These are phyloP conservation scores for Taenioides sp. DNA, from an alignment of 2,797 vertebrate genomes.

Conservation along the genomic window DNA sequence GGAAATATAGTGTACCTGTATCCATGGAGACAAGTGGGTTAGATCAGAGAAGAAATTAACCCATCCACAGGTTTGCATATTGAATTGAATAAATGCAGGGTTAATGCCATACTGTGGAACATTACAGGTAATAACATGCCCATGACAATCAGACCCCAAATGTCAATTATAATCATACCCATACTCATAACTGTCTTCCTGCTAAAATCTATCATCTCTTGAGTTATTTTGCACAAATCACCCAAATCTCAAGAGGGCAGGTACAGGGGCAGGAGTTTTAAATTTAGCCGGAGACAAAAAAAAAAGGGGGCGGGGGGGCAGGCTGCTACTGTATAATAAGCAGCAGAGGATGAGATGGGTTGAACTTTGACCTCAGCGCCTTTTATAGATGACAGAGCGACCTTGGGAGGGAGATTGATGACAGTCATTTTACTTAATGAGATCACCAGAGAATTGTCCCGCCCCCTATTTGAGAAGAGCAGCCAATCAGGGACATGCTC, in stretches of 20 bases:
- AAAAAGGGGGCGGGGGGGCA: slow-evolving; percentile 21
- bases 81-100: too few species aligned
- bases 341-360: slow-evolving; percentile 48
- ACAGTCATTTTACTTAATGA: slow-evolving; percentile 59
- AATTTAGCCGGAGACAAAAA: slow-evolving; percentile 53
- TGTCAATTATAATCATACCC: too few species aligned
- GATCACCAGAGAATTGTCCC: slow-evolving; percentile 30
- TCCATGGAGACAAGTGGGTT: too few species aligned
- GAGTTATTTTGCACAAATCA: slow-evolving; percentile 22
- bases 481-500: slow-evolving; percentile 16
- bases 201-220: neutral
- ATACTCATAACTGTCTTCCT: too few species aligned
- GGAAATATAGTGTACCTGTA: too few species aligned
- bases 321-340: slow-evolving; percentile 49
- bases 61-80: too few species aligned
- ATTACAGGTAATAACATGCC: too few species aligned
- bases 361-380: slow-evolving; percentile 58
- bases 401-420: slow-evolving; percentile 67
- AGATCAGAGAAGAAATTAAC: too few species aligned
- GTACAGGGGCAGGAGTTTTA: slow-evolving; percentile 38
- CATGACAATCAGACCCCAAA: too few species aligned
- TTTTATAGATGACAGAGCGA: slow-evolving; percentile 58
- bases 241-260: slow-evolving; percentile 32
- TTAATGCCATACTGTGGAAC: too few species aligned
- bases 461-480: neutral